Base-by-base conservation (phyloP, 2,888 invertebrate species). In the Slavum lentiscoides region DNA sequence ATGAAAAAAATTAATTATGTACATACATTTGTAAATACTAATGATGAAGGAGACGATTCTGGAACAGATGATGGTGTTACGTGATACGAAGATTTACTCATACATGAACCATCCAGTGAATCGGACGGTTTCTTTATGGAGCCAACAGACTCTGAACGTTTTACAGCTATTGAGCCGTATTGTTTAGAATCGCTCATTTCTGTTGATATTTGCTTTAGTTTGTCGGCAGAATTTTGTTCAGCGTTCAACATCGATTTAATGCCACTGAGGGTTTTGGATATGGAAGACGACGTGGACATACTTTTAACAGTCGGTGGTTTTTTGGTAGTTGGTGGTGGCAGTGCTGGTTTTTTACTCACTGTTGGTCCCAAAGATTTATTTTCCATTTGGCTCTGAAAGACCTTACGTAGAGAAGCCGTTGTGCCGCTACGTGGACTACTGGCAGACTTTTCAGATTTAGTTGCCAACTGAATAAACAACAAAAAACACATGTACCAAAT, bases 261-360 rank as follows among this genome's bases (percentile, higher is more conserved):
- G 39, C 72, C 80, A 80, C 80, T 80, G 4, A 80, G 7, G 19
- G 80, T 80, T 72, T 80, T 80, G 0, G 70, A 64, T 37, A 80
- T 39, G 11, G 80, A 80, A 72, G 80, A 80, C 3, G 80, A 80
- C 3, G 80, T 64, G 1, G 80, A 80, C 43, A 72, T 72, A 58
- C 64, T 80, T 80, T 80, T 80, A 55, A 62, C 43, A 21, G 67
- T 53, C 6, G 83, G 84, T 9, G 85, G 85, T 82, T 85, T 85
- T 82, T 85, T 85, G 19, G 84, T 82, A 0, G 81, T 74, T 2
- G 84, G 83, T 43, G 84, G 84, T 39, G 84, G 84, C n/a, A 84
- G 73, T 53, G 82, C 83, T 21, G 85, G 85, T 82, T 85, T 85
- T 83, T 85, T 85, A 43, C 84, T 84, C 67, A 84, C 82, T 30